Conservation (phyloP, 2,888 invertebrate species). For the Barypeithes pellucidus region DNA sequence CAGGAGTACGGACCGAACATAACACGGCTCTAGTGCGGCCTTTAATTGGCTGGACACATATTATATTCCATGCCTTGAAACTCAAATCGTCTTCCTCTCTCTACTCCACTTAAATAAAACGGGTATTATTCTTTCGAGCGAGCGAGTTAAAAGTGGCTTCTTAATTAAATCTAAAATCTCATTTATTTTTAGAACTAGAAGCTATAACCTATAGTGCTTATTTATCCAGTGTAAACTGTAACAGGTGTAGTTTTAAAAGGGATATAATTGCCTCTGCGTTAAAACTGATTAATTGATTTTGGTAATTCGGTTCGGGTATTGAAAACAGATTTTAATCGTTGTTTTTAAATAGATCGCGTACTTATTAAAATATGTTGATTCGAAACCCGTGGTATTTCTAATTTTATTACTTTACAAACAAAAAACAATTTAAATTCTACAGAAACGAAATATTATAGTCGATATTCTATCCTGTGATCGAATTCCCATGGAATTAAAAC, state of each 20-base stretch:
- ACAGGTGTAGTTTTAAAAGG: slow-evolving; percentile 33
- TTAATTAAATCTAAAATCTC: slow-evolving; percentile 5
- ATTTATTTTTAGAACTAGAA: slow-evolving; percentile 23
- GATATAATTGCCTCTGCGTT: slow-evolving; percentile 22
- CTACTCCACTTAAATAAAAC: neutral
- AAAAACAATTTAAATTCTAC: too few relatives aligned
- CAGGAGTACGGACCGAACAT: too few relatives aligned
- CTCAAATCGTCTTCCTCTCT: too few relatives aligned
- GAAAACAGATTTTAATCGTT: slow-evolving; percentile 18
- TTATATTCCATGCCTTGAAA: too few relatives aligned
- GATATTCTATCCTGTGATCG: too few relatives aligned
- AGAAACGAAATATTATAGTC: too few relatives aligned
- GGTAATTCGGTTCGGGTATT: slow-evolving; percentile 10
- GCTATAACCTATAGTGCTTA: slow-evolving; percentile 15
- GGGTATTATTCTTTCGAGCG: neutral
- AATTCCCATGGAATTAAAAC: too few relatives aligned
- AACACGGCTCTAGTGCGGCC: too few relatives aligned
- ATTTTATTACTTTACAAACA: too few relatives aligned
- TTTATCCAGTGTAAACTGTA: slow-evolving; percentile 33
- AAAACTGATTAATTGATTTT: slow-evolving; percentile 30
- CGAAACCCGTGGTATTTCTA: too few relatives aligned
- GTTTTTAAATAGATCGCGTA: neutral
- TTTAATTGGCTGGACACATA: too few relatives aligned
- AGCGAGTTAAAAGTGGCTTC: slow-evolving; percentile 6
- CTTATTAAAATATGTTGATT: neutral